A percentile compares a stretch with the other conserved stretches of the same genome.
These are phyloP conservation scores for Rachycentron canadum DNA, from an alignment of 2,797 vertebrate genomes.

Conservation along the genomic window DNA sequence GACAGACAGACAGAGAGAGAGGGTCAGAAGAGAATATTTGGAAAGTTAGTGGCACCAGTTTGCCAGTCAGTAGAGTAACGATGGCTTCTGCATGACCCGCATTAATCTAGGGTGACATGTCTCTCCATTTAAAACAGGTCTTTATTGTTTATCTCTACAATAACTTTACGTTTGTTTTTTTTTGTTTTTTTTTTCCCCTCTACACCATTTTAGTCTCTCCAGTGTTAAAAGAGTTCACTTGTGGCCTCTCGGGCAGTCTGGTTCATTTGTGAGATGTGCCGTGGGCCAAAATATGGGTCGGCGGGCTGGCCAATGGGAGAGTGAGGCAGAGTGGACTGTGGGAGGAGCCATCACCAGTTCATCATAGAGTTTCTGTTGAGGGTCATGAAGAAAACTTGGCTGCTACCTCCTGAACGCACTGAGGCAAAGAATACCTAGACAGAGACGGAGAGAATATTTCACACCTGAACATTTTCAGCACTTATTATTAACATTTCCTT, in stretches of 20 bases:
- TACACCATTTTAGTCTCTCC: slow-evolving; percentile 49
- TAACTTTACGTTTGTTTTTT: slow-evolving; percentile 10
- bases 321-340: slow-evolving; percentile 70
- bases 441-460: neutral
- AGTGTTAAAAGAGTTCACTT: slow-evolving; percentile 53
- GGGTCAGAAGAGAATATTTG: slow-evolving; percentile 52
- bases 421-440: slow-evolving; percentile 98
- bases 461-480: neutral
- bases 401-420: slow-evolving; percentile 97
- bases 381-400: slow-evolving; percentile 99
- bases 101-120: slow-evolving; percentile 44
- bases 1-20: slow-evolving; percentile 42
- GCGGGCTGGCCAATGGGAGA: slow-evolving; percentile 72
- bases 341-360: slow-evolving; percentile 94
- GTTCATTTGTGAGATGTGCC: slow-evolving; percentile 54
- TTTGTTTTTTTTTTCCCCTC: neutral
- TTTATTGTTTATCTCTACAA: slow-evolving; percentile 48
- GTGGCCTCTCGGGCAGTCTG: slow-evolving; percentile 29
- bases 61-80: slow-evolving; percentile 61
- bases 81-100: slow-evolving; percentile 71
- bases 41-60: slow-evolving; percentile 73
- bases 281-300: slow-evolving; percentile 81
- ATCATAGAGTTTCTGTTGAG: slow-evolving; percentile 99
- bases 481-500: neutral
- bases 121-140: slow-evolving; percentile 41